These are phyloP conservation scores for Drosophila pegasa DNA, from an alignment of 2,888 invertebrate species.

Conservation along the genomic window DNA sequence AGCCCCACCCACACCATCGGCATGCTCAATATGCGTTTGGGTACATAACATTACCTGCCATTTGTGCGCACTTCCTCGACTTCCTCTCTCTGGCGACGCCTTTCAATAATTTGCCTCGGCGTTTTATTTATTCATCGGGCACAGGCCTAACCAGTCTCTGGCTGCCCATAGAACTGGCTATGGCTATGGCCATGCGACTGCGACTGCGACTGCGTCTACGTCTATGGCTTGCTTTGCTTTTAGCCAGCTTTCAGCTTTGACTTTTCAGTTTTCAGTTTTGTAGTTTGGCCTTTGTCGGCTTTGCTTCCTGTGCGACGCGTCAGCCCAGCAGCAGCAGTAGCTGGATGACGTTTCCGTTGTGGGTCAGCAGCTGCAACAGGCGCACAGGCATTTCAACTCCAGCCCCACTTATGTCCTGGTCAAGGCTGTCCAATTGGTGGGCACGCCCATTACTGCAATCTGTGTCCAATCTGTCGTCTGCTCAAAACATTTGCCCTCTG, in stretches of 20 bases:
- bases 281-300: conserved; percentile 61
- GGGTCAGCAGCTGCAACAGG: conserved; percentile 7
- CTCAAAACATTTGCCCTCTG: conserved; percentile 29
- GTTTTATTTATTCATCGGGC: conserved; percentile 65
- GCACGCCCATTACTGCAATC: conserved; percentile 29
- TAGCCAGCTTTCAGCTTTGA: conserved; percentile 9
- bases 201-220: conserved; percentile 6
- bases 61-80: conserved; percentile 63
- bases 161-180: conserved; percentile 29
- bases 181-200: conserved; percentile 20
- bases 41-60: conserved; percentile 54
- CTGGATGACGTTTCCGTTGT: conserved; percentile 14
- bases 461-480: conserved; percentile 49
- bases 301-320: conserved; percentile 53
- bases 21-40: conserved; percentile 36
- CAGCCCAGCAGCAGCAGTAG: conserved; percentile 16
- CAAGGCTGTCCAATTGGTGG: conserved; percentile 24
- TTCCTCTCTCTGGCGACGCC: conserved; percentile 51
- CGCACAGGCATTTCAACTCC: not conserved
- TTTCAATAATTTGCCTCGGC: conserved; percentile 53
- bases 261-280: conserved; percentile 8
- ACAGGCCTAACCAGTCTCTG: conserved; percentile 43
- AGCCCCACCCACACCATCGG: not conserved
- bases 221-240: conserved; percentile 5
- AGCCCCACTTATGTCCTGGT: not conserved